Conservation (phyloP, 2,797 vertebrate genomes). For the Sebastes goodei region DNA sequence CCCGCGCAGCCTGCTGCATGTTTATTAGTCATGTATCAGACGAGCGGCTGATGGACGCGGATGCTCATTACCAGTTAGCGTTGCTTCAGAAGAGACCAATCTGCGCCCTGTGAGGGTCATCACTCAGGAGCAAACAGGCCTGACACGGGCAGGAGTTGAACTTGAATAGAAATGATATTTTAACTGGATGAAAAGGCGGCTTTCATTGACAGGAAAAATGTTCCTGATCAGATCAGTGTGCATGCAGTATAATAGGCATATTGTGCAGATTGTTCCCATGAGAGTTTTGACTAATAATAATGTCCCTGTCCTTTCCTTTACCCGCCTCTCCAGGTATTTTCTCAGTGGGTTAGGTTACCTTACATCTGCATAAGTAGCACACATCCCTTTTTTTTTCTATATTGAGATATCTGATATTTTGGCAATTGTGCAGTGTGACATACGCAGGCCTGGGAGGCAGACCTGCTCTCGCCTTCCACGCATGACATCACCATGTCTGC, state of each 20-base stretch:
- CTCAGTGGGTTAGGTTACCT: constrained; percentile 71
- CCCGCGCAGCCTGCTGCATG: constrained; percentile 60
- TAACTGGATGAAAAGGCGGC: constrained; percentile 29
- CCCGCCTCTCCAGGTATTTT: constrained; percentile 48
- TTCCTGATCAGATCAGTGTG: background rate
- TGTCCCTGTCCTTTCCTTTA: constrained; percentile 12
- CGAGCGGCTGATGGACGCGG: constrained; percentile 77
- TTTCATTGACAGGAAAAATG: background rate
- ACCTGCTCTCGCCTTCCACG: constrained; percentile 49
- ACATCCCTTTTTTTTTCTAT: constrained; percentile 69
- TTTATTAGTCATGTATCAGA: constrained; percentile 84
- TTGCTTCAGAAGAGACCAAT: constrained; percentile 81
- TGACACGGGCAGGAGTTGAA: constrained; percentile 41
- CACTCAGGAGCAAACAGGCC: constrained; percentile 66
- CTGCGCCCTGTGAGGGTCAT: constrained; percentile 72
- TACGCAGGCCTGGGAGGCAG: constrained; percentile 21
- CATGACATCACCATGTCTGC: constrained; percentile 61
- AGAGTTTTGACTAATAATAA: constrained; percentile 35
- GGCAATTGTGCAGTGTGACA: constrained; percentile 46
- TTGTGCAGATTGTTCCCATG: constrained; percentile 35
- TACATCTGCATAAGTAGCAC: constrained; percentile 67
- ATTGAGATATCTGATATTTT: constrained; percentile 73
- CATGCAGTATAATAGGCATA: constrained; percentile 13
- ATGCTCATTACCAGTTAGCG: constrained; percentile 86
- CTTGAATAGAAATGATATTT: constrained; percentile 47